Percentiles rank a stretch among this genome's conserved stretches.
These are phyloP conservation scores for Empidonax traillii DNA, from an alignment of 2,113 vertebrate species.

Conservation along the genomic window DNA sequence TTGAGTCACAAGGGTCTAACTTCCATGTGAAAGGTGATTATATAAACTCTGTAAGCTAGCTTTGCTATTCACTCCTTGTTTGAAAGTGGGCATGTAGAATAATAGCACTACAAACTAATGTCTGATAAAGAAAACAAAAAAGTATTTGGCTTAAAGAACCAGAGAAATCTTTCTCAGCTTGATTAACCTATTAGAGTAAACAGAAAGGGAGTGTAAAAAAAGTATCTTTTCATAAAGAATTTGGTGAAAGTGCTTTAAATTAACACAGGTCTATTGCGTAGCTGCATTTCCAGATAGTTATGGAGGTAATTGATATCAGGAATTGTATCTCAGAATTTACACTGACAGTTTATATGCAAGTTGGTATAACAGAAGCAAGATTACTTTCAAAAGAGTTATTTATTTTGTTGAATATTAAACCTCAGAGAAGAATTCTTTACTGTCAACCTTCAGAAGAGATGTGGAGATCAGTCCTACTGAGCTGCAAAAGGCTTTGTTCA, in stretches of 20 bases:
- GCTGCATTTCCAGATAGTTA: background rate
- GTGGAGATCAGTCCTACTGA: background rate
- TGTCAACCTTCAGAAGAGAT: background rate
- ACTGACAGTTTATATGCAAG: background rate
- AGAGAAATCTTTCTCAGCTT: background rate
- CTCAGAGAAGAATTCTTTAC: background rate
- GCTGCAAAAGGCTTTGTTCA: background rate
- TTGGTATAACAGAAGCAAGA: background rate
- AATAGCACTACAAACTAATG: background rate
- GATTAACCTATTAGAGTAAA: background rate
- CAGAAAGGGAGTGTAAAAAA: background rate
- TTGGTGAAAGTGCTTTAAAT: background rate
- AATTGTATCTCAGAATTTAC: background rate
- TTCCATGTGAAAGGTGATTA: background rate
- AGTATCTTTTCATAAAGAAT: background rate
- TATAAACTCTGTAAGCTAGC: background rate
- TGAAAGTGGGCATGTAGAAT: background rate
- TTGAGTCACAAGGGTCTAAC: background rate
- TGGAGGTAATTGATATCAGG: background rate
- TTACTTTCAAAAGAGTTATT: background rate
- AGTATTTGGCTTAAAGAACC: background rate
- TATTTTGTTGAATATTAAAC: background rate
- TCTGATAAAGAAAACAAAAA: background rate
- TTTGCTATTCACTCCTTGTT: background rate
- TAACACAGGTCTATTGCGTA: background rate